Percentiles rank a stretch among this genome's conserved stretches.
Evolutionary conservation across 2,797 vertebrate species (phyloP).

Genomic region (Megaceryle alcyon): DNA sequence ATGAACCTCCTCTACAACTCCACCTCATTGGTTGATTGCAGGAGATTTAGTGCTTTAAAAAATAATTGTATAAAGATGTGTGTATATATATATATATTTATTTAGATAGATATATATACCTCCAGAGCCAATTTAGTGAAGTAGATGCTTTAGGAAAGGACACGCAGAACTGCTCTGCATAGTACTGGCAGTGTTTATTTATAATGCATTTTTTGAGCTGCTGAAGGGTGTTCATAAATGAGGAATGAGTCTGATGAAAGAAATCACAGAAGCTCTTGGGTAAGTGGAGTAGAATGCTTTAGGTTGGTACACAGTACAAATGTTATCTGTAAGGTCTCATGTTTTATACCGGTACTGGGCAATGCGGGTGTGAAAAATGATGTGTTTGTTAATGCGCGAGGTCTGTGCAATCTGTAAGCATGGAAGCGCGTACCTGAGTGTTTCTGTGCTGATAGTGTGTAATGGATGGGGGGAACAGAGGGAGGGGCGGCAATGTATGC

Average conservation of each 20-base stretch:
- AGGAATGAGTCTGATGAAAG: background rate
- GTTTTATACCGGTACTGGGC: background rate
- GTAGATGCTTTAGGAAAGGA: background rate
- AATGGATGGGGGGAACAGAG: conserved; percentile 24
- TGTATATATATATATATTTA: too few relatives aligned
- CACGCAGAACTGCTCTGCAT: rapidly evolving
- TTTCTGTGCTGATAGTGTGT: conserved; percentile 43
- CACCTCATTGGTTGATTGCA: conserved; percentile 2
- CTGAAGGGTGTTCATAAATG: background rate
- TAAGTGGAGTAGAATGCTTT: background rate
- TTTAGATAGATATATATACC: too few relatives aligned
- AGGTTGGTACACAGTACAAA: background rate
- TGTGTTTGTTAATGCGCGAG: background rate
- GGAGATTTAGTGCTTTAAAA: background rate
- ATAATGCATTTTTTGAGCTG: background rate
- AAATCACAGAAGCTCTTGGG: background rate
- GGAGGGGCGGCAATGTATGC: background rate
- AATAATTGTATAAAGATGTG: background rate
- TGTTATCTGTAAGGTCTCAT: conserved; percentile 1
- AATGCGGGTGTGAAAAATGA: background rate
- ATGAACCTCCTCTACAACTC: background rate
- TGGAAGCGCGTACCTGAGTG: background rate
- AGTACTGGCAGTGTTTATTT: background rate
- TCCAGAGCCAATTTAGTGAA: background rate
- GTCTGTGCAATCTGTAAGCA: background rate